Base-by-base conservation (phyloP, 2,113 vertebrate genomes). In the Ammodytes dubius region DNA sequence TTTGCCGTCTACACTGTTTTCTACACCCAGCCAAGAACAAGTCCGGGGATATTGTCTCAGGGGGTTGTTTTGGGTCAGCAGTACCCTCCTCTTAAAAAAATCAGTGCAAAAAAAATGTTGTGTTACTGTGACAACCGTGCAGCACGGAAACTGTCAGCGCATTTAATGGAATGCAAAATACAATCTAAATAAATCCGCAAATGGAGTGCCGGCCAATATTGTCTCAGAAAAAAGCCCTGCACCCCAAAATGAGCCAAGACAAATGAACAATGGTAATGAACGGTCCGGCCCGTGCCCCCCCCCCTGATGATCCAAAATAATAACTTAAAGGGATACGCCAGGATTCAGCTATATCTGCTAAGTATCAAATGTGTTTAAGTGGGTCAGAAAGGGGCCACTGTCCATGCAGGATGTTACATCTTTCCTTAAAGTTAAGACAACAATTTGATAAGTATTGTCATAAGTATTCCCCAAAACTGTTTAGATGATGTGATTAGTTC, bases 11-110 rank as follows among this genome's bases (percentile, higher is more conserved):
- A 40, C 49, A 49, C 27, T 9, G 1, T 71, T 77, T 78, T 77
- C 79, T 69, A 54, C 19, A 70, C 27, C 12, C 35, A 64, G 87
- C 87, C 84, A 85, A 83, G 50, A 85, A 76, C 79, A 77, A 83
- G 74, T 81, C 56, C 14, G 1, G 17, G 37, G 39, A 64, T 65
- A 1, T 27, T 27, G 27, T 27, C 52, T 35, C 65, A 40, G 47
- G 73, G 69, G 45, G 72, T n/a, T n/a, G 27, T 57, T 80, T 74
- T 79, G 74, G 67, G 67, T 78, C 14, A 49, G 4, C 2, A 5
- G 39, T 63, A 37, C 65, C 54, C 15, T 61, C 49, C 43, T 8
- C 45, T 27, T 14, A 42, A 39, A 68, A 72, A 63, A 50, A 53
- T 49, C 4, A 54, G 19, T 67, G 70, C 27, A 27, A 27, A 27